Base-by-base conservation (phyloP, 2,113 vertebrate species). In the Nematolebias whitei region DNA sequence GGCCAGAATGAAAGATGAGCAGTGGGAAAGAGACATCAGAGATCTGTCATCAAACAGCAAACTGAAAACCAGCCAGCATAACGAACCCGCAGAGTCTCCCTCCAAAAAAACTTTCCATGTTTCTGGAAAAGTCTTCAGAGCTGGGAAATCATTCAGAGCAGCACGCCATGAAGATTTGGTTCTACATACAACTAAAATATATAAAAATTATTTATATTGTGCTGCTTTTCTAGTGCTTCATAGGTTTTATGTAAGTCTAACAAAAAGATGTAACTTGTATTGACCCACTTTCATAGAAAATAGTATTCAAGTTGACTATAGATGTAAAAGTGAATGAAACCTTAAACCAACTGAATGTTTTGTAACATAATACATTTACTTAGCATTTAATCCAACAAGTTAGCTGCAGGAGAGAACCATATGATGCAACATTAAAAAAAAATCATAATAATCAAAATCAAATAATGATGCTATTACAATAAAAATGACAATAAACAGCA, bases 101-200 rank as follows among this genome's bases (percentile, higher is more conserved):
- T 69, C 68, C 71, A 65, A 76, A 80, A 71, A 35, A 63, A 53
- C 63, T 65, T 77, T 71, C 58, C 44, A 10, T 26, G 55, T 23
- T 56, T 51, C 71, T 35, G 32, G 49, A 65, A 26, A 59, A 69
- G 9, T 18, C 50, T 58, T 39, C 54, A 23, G 16, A 64, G 29
- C 48, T 22, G 32, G 43, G 44, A 44, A 53, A 74, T 22, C 22
- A 22, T 65, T 77, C 44, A 57, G 63, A 35, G 51, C 35, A 24
- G 23, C 22, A 29, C 26, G 77, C 54, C 73, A 60, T 52, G 75
- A 67, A 75, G 70, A 59, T 67, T 5, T 26, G 45, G 68, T 70
- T 65, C 64, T 40, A 74, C 40, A 58, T 63, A 54, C 15, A 56
- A 47, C 32, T 74, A n/a, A 72, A 3, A 74, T n/a, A 54, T 52